A percentile compares a stretch with the other conserved stretches of the same genome.
Conservation (phyloP, 2,797 vertebrate genomes). For the Enteromius viviparus region DNA sequence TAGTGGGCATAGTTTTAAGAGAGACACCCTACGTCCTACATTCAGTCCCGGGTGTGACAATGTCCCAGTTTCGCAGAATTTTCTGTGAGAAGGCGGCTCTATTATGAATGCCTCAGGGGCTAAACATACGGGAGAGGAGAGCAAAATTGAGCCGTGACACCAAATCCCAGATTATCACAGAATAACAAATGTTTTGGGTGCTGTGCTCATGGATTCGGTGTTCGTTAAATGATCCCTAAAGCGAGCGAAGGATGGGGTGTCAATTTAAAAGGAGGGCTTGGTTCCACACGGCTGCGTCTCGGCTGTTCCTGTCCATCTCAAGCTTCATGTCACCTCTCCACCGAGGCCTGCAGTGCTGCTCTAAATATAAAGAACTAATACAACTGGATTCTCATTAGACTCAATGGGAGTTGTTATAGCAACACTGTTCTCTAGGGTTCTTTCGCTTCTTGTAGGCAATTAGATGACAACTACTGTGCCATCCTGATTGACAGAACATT, state of each 20-base stretch:
- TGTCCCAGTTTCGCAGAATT: slow-evolving; percentile 56
- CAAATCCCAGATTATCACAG: slow-evolving; percentile 54
- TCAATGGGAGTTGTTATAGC: slow-evolving; percentile 43
- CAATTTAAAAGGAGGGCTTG: slow-evolving; percentile 14
- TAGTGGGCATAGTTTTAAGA: slow-evolving; percentile 40
- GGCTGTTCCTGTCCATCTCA: slow-evolving; percentile 2
- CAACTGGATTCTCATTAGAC: slow-evolving; percentile 54
- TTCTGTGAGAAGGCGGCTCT: slow-evolving; percentile 30
- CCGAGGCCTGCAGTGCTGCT: slow-evolving; percentile 35
- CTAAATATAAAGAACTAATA: slow-evolving; percentile 57
- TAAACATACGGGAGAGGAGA: slow-evolving; percentile 39
- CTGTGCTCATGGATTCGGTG: slow-evolving; percentile 16
- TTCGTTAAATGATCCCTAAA: slow-evolving; percentile 37
- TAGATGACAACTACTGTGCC: slow-evolving; percentile 44
- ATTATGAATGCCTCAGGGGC: slow-evolving; percentile 48
- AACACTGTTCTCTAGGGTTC: slow-evolving; percentile 53
- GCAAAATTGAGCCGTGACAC: slow-evolving; percentile 52
- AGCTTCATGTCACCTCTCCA: slow-evolving; percentile 20
- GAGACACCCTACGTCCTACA: slow-evolving; percentile 56
- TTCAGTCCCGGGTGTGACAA: slow-evolving; percentile 54
- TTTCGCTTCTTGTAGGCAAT: slow-evolving; percentile 53
- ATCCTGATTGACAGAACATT: slow-evolving; percentile 54
- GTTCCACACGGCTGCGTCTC: slow-evolving; percentile 14
- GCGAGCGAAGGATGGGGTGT: slow-evolving; percentile 22
- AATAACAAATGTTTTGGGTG: slow-evolving; percentile 42